A percentile compares a stretch with the other conserved stretches of the same genome.
Conservation (phyloP, 2,113 vertebrate genomes). For the Desmodus rotundus region DNA sequence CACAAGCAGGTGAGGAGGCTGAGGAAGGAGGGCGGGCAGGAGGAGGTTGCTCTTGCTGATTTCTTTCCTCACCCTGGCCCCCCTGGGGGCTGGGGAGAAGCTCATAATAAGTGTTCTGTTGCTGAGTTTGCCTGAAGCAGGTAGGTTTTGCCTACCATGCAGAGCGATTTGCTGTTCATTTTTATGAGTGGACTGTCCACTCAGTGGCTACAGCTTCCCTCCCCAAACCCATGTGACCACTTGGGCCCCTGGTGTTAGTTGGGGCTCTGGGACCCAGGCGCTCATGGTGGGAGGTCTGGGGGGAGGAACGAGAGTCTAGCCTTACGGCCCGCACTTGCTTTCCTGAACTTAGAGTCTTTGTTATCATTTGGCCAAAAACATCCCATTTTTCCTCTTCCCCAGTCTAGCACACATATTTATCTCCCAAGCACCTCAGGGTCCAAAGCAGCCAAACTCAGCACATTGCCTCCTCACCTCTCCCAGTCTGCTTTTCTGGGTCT, state of each 20-base stretch:
- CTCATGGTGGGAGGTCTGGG: background rate
- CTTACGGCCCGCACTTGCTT: background rate
- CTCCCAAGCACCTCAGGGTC: background rate
- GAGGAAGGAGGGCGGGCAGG: background rate
- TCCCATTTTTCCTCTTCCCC: background rate
- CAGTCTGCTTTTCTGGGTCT: background rate
- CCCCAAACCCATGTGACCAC: background rate
- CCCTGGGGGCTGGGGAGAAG: background rate
- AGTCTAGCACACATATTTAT: background rate
- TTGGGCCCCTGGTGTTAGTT: background rate
- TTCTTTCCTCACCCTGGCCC: background rate
- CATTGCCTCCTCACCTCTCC: background rate
- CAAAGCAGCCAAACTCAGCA: background rate
- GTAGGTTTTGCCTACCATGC: background rate
- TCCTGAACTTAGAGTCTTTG: slow-evolving; percentile 4
- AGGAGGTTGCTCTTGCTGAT: background rate
- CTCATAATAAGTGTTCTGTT: background rate
- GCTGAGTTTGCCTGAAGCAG: background rate
- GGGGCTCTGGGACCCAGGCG: background rate
- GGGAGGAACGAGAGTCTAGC: background rate
- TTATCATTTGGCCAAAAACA: background rate
- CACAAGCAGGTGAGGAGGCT: slow-evolving; percentile 91
- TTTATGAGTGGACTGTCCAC: background rate
- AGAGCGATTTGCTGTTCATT: background rate
- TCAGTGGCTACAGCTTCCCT: background rate